Base-by-base conservation (phyloP, 2,888 invertebrate species). In the Cylloceria caligata region DNA sequence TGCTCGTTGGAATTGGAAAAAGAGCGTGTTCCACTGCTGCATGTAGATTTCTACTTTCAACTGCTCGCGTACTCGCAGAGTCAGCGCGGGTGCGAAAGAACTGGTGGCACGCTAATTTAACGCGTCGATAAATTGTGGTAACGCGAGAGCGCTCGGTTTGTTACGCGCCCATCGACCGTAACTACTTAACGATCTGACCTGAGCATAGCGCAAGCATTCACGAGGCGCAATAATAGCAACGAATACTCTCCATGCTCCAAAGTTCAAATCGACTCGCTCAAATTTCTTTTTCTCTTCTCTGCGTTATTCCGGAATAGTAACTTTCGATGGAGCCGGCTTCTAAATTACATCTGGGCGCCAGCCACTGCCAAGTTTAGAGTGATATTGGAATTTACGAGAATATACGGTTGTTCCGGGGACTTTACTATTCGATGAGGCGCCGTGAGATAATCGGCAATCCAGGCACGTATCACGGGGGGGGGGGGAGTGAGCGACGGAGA, bases 321-420 rank as follows among this genome's bases (percentile, higher is more conserved):
- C 68, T 73, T 68, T 60, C 62, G 45, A 68, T 45, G 73, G n/a
- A 47, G 27, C 69, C 78, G 57, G 49, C 42, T 39, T 67, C 24
- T 24, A 34, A 76, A 82, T 82, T 75, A 75, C 81, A 60, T 60
- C 39, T 65, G 42, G 13, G 47, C 13, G 21, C 16, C 16, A 30
- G 30, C 36, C 11, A 45, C 72, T 75, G 75, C 81, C 81, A 78
- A 79, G 47, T 80, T 68, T 74, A 60, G 62, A 72, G 75, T 64
- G 81, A 83, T 79, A 81, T 83, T 83, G 81, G 81, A 83, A 72
- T 83, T 83, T 75, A 65, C 75, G 21, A 36, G 65, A 36, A 69
- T 74, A 77, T 73, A 81, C 73, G 78, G 47, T 67, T 67, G 39
- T 49, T 73, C 36, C 60, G 6, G 71, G 30, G 65, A 36, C 71